Base-by-base conservation (phyloP, 2,888 invertebrate genomes). In the Pristionchus arcanus region DNA sequence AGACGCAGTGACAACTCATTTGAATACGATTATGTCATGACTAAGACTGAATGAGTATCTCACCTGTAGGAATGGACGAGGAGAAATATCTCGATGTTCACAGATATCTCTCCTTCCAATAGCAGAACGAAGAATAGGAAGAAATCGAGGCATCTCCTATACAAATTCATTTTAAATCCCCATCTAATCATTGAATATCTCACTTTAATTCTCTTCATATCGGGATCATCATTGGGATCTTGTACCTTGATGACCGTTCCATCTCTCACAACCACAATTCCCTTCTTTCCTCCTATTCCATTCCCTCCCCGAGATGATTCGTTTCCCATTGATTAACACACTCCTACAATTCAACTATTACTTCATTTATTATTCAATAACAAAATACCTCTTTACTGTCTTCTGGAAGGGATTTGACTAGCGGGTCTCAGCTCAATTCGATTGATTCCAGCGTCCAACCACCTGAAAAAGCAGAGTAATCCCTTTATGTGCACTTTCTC, bases 71-170 rank as follows among this genome's bases (percentile, higher is more conserved):
- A 77, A 59, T 74, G 71, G 88, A 37, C 59, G 88, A 16, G 88
- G 88, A 16, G 77, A 74, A 55, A 77, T 77, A 4, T n/a, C 77
- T 55, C 74, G 88, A 77, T 77, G 77, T 53, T 74, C 55, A 19
- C 53, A 28, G 1, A 74, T 34, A n/a, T 77, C 74, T 31, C 77
- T 49, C 42, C 88, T 55, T 28, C 55, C 74, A n/a, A 90, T 87
- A 0, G 91, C 89, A 74, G 90, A 66, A n/a, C 91, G 93, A 63
- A 92, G 90, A 34, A 93, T 91, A 2, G 93, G 93, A 25, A 92
- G 91, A 83, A 93, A 93, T n/a, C 91, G 90, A 15, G 93, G 93
- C 34, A 93, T 93, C 84, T 92, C 92, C 92, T 92, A 55, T 16
- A 90, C 53, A 16, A n/a, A 42, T 81, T 28, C 28, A n/a, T 4